Percentiles rank a stretch among this genome's conserved stretches.
Conservation (phyloP, 2,113 vertebrate species). For the Ochotona curzoniae region DNA sequence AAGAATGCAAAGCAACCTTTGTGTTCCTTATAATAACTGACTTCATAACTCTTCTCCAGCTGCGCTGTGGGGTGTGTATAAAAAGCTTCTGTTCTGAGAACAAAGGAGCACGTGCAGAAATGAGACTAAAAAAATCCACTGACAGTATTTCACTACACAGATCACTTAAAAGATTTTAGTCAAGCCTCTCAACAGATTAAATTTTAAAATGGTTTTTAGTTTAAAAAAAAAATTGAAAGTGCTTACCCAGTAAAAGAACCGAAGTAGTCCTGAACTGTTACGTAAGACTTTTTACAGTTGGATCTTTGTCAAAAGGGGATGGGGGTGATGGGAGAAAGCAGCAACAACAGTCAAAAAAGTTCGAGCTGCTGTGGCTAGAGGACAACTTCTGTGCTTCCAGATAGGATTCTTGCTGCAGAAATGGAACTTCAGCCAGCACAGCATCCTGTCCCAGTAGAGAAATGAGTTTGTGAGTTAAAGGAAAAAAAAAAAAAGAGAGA, state of each 20-base stretch:
- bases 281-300: conserved; percentile 83
- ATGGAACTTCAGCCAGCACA: conserved; percentile 75
- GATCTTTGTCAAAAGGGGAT: conserved; percentile 83
- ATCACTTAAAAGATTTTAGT: conserved; percentile 74
- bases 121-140: conserved; percentile 79
- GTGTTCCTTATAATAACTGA: conserved; percentile 81
- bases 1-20: conserved; percentile 78
- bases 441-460: conserved; percentile 74
- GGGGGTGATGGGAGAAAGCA: conserved; percentile 78
- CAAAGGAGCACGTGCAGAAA: conserved; percentile 89
- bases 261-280: conserved; percentile 83
- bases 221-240: conserved; percentile 74
- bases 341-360: conserved; percentile 82
- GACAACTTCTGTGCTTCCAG: conserved; percentile 82
- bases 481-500: conserved; percentile 56
- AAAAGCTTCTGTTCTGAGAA: conserved; percentile 85
- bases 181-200: conserved; percentile 77
- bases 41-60: conserved; percentile 84
- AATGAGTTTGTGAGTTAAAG: conserved; percentile 78
- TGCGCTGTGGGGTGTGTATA: conserved; percentile 82
- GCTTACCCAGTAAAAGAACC: conserved; percentile 85
- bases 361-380: conserved; percentile 76
- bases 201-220: conserved; percentile 79
- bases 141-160: conserved; percentile 75
- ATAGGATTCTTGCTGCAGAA: conserved; percentile 82